Base-by-base conservation (phyloP, 2,888 invertebrate species). In the Cremastinae sp. region DNA sequence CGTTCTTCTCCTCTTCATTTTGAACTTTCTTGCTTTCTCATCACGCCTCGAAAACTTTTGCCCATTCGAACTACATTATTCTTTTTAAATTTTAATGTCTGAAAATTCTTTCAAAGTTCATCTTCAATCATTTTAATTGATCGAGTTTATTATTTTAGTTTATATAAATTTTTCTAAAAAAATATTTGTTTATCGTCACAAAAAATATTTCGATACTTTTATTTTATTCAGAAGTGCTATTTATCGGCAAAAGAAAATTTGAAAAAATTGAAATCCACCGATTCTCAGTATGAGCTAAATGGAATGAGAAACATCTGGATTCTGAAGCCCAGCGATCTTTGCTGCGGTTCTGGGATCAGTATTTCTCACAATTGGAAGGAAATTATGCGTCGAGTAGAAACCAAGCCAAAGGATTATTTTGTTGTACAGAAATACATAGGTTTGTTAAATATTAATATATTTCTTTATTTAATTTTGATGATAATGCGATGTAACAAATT, bases 391-490 rank as follows among this genome's bases (percentile, higher is more conserved):
- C 90, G 93, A 82, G 89, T 94, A 1, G 91, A 91, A 28, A 92
- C 90, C 65, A 91, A 93, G 65, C 91, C 91, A 58, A 91, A 91
- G 73, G 88, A 92, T 79, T 92, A 94, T 90, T 96, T 95, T 89
- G 93, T 97, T 28, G 93, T 96, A 7, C 97, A 97, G 89, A 97
- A 97, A 90, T 97, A 97, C 86, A 96, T 97, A 79, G 96, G 96
- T 96, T 90, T 86, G 90, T 85, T 82, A 53, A 41, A 51, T 39
- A 45, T 70, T 43, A 12, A 66, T 9, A 22, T 58, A 73, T 76
- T 66, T 51, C 68, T 72, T n/a, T n/a, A n/a, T n/a, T n/a, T n/a
- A n/a, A n/a, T n/a, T n/a, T n/a, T n/a, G n/a, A n/a, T n/a, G n/a
- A n/a, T n/a, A n/a, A n/a, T n/a, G n/a, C n/a, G n/a, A n/a, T n/a